phyloP scores from a whole-genome alignment of 2,888 invertebrate species.

The Craniophora ligustri region DNA sequence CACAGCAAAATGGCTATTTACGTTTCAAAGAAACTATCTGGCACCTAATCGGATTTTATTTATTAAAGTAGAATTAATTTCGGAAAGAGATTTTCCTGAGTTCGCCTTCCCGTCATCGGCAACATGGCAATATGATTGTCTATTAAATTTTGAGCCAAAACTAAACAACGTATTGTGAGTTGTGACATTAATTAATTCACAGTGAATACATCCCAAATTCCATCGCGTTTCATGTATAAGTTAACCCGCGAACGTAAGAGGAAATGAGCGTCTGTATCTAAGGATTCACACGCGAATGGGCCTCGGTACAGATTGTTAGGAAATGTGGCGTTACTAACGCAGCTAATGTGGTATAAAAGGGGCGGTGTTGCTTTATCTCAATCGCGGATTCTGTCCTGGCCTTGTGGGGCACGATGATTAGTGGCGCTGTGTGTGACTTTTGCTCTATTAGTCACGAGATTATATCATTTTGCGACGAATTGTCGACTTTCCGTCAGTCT shows the following conservation, averaged over 20 bases:
- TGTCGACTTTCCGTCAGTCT: no score
- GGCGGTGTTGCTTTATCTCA: conserved; percentile 83
- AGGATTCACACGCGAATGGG: conserved; percentile 87
- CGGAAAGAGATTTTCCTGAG: no score
- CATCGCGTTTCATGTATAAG: conserved; percentile 51
- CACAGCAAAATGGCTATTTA: no score
- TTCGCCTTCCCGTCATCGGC: no score
- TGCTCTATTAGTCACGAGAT: conserved; percentile 41
- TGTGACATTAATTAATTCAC: conserved; percentile 46
- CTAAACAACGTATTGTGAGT: conserved; percentile 28
- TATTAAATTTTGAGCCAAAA: neutral
- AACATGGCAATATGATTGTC: neutral
- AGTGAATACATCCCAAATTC: conserved; percentile 56
- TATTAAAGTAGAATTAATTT: no score
- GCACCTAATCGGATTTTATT: no score
- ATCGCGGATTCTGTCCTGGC: conserved; percentile 73
- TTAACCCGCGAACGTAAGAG: conserved; percentile 70
- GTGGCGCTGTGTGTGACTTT: conserved; percentile 57
- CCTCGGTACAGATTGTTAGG: conserved; percentile 84
- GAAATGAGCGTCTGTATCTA: conserved; percentile 88
- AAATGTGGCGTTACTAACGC: conserved; percentile 88
- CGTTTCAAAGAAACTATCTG: no score
- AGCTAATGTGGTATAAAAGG: conserved; percentile 88
- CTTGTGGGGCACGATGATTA: conserved; percentile 65
- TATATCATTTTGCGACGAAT: neutral